A percentile compares a stretch with the other conserved stretches of the same genome.
Evolutionary conservation across 2,888 invertebrate species (phyloP).

Genomic region (Malachius bipustulatus): DNA sequence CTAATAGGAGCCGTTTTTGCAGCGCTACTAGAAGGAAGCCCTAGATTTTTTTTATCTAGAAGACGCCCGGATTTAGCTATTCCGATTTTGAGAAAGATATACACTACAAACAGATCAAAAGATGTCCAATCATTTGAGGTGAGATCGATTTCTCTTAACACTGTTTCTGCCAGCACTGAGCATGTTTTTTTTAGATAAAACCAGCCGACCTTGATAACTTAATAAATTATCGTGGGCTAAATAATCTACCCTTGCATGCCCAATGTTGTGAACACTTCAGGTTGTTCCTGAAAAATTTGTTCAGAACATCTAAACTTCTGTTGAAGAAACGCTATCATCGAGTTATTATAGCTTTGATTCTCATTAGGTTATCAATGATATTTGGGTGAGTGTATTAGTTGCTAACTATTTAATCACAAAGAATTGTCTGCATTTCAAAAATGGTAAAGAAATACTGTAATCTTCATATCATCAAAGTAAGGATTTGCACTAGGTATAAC

Average conservation of each 20-base stretch:
- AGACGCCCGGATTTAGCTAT: slow-evolving; percentile 31
- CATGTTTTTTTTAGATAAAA: slow-evolving; percentile 1
- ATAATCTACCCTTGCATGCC: slow-evolving; percentile 5
- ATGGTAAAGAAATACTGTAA: too few species aligned
- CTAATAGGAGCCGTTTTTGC: slow-evolving; percentile 34
- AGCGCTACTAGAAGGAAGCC: slow-evolving; percentile 36
- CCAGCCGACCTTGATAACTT: not conserved
- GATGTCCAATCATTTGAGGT: slow-evolving; percentile 22
- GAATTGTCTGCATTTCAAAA: too few species aligned
- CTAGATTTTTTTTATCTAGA: slow-evolving; percentile 34
- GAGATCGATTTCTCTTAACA: too few species aligned
- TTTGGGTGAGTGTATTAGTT: slow-evolving; percentile 22
- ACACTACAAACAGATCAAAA: slow-evolving; percentile 38
- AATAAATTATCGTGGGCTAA: not conserved
- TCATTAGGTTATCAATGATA: slow-evolving; percentile 20
- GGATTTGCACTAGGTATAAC: too few species aligned
- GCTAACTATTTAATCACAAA: too few species aligned
- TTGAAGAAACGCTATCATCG: slow-evolving; percentile 20
- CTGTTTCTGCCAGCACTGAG: not conserved
- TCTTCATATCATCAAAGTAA: too few species aligned
- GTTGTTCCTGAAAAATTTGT: slow-evolving; percentile 13
- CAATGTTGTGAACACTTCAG: slow-evolving; percentile 11
- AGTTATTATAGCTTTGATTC: slow-evolving; percentile 17
- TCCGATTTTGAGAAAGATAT: slow-evolving; percentile 35
- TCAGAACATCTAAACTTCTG: slow-evolving; percentile 17